Evolutionary conservation across 2,888 invertebrate genomes (phyloP).

Genomic region (Auanema sp.): DNA sequence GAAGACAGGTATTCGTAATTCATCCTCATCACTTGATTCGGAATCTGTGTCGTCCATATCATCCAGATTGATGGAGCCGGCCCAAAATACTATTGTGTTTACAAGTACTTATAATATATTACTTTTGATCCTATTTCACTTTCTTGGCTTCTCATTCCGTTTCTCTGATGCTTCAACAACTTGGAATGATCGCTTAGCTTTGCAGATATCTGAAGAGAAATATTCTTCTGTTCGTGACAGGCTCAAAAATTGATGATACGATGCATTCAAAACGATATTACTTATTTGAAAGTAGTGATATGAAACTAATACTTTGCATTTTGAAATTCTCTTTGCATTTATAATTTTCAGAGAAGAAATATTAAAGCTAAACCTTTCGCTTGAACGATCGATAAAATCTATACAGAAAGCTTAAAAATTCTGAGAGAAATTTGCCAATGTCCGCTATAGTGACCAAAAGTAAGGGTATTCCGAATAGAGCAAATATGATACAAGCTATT

Average conservation of each 20-base stretch:
- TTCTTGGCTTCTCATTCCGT: too few relatives aligned
- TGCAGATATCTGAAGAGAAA: too few relatives aligned
- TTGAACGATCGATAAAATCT: slow-evolving; percentile 56
- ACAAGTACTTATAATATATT: too few relatives aligned
- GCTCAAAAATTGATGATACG: too few relatives aligned
- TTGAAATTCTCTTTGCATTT: too few relatives aligned
- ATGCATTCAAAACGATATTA: too few relatives aligned
- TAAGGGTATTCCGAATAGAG: slow-evolving; percentile 63
- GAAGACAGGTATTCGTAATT: slow-evolving; percentile 58
- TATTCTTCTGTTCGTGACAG: too few relatives aligned
- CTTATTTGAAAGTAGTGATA: too few relatives aligned
- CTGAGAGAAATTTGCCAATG: slow-evolving; percentile 63
- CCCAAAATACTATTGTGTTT: slow-evolving; percentile 19
- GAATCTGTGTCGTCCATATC: slow-evolving; percentile 50
- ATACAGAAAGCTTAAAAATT: slow-evolving; percentile 61
- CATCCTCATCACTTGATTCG: slow-evolving; percentile 43
- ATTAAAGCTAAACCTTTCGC: slow-evolving; percentile 45
- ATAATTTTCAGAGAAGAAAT: not conserved
- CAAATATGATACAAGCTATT: slow-evolving; percentile 63
- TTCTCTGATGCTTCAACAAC: too few relatives aligned
- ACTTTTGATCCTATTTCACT: too few relatives aligned
- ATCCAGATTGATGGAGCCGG: slow-evolving; percentile 55
- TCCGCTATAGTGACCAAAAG: slow-evolving; percentile 64
- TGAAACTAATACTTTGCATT: too few relatives aligned
- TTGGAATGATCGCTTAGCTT: too few relatives aligned